These are phyloP conservation scores for Picus viridis DNA, from an alignment of 2,797 vertebrate genomes.

Conservation along the genomic window DNA sequence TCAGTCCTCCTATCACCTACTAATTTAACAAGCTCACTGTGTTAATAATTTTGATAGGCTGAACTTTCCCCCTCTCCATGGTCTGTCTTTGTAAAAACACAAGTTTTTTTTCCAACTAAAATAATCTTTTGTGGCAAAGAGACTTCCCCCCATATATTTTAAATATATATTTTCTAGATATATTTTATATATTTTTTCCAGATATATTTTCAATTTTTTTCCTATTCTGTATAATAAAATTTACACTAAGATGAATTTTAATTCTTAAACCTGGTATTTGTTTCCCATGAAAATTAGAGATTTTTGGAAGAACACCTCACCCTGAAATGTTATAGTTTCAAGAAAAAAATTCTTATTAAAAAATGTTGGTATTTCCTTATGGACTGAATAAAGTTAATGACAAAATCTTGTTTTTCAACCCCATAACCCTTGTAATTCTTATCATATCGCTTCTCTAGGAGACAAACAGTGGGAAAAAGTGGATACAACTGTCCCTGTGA, in stretches of 20 bases:
- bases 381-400: not conserved
- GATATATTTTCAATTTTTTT: too few relatives aligned
- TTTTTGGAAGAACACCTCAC: not conserved
- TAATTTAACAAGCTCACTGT: not conserved
- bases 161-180: too few relatives aligned
- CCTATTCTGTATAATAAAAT: fast-evolving
- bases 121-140: not conserved
- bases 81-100: not conserved
- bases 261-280: not conserved
- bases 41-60: not conserved
- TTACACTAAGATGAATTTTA: not conserved
- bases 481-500: not conserved
- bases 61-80: not conserved
- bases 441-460: not conserved
- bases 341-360: not conserved
- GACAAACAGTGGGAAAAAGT: not conserved
- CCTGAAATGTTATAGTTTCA: not conserved
- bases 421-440: not conserved
- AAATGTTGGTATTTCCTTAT: not conserved
- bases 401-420: not conserved
- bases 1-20: not conserved
- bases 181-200: too few relatives aligned
- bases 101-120: not conserved
- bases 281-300: not conserved
- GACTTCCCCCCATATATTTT: not conserved